Percentiles rank a stretch among this genome's conserved stretches.
phyloP scores from a whole-genome alignment of 2,888 invertebrate genomes.

The Mesoligia furuncula region DNA sequence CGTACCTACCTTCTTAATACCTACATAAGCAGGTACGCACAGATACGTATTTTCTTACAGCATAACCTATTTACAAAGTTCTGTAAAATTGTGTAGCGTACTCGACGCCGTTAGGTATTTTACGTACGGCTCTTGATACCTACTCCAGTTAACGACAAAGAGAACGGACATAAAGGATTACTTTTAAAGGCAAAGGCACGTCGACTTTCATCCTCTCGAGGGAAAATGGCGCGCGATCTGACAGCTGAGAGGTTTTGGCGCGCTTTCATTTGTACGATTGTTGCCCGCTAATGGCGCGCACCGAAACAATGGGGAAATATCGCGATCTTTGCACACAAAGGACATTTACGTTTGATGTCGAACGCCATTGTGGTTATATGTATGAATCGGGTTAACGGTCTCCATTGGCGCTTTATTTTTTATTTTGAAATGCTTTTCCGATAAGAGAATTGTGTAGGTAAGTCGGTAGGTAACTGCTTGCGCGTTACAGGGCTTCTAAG shows the following conservation, averaged over 20 bases:
- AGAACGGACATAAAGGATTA: slow-evolving; percentile 69
- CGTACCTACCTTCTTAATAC: neutral
- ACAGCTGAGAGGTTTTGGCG: slow-evolving; percentile 81
- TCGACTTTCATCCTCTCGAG: slow-evolving; percentile 72
- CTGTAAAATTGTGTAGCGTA: slow-evolving; percentile 30
- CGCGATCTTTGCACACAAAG: slow-evolving; percentile 83
- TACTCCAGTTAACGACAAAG: slow-evolving; percentile 64
- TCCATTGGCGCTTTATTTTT: slow-evolving; percentile 42
- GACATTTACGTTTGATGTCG: slow-evolving; percentile 85
- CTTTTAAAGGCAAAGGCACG: slow-evolving; percentile 71
- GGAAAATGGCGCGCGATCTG: slow-evolving; percentile 86
- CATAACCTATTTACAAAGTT: slow-evolving; percentile 16
- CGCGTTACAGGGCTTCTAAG: neutral
- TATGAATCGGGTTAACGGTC: slow-evolving; percentile 53
- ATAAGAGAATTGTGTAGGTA: slow-evolving; percentile 3
- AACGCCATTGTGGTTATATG: slow-evolving; percentile 74
- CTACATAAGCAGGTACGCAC: neutral
- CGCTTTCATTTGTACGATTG: slow-evolving; percentile 80
- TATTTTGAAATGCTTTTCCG: slow-evolving; percentile 28
- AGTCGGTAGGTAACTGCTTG: neutral
- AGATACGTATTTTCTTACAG: slow-evolving; percentile 13
- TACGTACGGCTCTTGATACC: slow-evolving; percentile 55
- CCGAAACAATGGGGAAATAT: slow-evolving; percentile 85
- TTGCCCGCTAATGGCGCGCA: slow-evolving; percentile 85
- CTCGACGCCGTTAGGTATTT: slow-evolving; percentile 49